Conservation (phyloP, 2,888 invertebrate genomes). For the Oxyscelio sp. region DNA sequence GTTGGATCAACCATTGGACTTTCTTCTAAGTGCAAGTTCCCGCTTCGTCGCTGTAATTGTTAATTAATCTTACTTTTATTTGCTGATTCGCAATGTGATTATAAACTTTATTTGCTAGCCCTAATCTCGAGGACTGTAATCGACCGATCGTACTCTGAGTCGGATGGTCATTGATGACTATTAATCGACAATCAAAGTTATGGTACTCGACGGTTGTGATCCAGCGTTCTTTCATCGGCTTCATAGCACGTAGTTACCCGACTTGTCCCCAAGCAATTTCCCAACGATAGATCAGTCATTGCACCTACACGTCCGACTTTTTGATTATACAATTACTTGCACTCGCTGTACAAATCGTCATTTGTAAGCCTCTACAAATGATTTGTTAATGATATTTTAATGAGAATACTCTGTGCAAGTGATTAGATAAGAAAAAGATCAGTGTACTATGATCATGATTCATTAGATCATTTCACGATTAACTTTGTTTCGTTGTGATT, state of each 20-base stretch:
- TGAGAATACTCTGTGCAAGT: not conserved
- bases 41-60: not conserved
- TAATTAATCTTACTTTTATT: slow-evolving; percentile 33
- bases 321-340: slow-evolving; percentile 25
- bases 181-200: slow-evolving; percentile 7
- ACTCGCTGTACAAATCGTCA: slow-evolving; percentile 17
- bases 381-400: too few relatives aligned
- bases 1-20: not conserved
- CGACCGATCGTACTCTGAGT: not conserved
- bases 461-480: not conserved
- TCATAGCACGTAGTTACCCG: slow-evolving; percentile 43
- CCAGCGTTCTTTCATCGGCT: slow-evolving; percentile 21
- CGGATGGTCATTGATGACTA: not conserved
- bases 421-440: not conserved
- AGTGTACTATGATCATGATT: not conserved
- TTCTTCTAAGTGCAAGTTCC: not conserved
- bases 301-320: slow-evolving; percentile 6
- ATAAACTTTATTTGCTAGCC: slow-evolving; percentile 22
- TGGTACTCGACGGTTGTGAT: slow-evolving; percentile 54
- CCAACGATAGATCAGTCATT: slow-evolving; percentile 6
- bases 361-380: too few relatives aligned
- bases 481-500: not conserved
- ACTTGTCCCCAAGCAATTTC: slow-evolving; percentile 19
- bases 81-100: slow-evolving; percentile 17
- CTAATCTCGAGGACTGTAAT: slow-evolving; percentile 37